These are phyloP conservation scores for Cephus pulcher DNA, from an alignment of 2,888 invertebrate species.

Conservation along the genomic window DNA sequence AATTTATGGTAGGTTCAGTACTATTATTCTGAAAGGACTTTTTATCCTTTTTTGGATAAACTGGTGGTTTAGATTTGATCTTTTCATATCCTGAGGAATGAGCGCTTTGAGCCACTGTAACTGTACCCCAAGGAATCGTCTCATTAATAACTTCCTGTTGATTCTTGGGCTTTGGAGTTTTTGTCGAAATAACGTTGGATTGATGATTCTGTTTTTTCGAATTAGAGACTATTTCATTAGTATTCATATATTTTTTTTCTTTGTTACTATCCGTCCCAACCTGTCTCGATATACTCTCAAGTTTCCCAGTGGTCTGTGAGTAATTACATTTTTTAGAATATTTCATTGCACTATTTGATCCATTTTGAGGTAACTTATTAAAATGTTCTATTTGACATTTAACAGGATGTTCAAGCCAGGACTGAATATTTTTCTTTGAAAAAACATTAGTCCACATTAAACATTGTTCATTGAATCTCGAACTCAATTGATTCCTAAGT, in stretches of 20 bases:
- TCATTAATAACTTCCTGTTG: neutral
- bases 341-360: neutral
- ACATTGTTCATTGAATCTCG: neutral
- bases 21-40: constrained; percentile 1
- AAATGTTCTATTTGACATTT: neutral
- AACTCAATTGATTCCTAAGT: neutral
- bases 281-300: neutral
- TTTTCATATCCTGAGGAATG: neutral
- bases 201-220: neutral
- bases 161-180: neutral
- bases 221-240: neutral
- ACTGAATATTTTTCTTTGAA: neutral
- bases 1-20: neutral
- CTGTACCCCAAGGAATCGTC: neutral
- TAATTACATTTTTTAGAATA: neutral
- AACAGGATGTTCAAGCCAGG: neutral
- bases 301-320: neutral
- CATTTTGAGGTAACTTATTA: neutral
- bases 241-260: neutral
- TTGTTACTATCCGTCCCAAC: neutral
- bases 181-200: neutral
- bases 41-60: constrained; percentile 2
- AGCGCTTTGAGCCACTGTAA: neutral
- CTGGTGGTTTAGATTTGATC: constrained; percentile 15
- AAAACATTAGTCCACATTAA: neutral